These are phyloP conservation scores for Drosophila kepulauana DNA, from an alignment of 1,140 invertebrate species.

Conservation along the genomic window DNA sequence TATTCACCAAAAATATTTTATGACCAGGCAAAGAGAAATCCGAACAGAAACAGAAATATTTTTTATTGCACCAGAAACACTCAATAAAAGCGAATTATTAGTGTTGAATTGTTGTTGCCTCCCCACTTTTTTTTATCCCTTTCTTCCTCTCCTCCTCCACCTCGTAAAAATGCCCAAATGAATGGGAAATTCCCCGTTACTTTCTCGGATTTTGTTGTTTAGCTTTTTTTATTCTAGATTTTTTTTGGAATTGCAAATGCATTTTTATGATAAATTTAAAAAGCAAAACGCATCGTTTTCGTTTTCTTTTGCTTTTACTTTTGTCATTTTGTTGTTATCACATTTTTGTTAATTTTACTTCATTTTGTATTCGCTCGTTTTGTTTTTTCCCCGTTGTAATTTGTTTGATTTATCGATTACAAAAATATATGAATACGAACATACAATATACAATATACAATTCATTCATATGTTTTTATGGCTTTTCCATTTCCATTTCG, in stretches of 20 bases:
- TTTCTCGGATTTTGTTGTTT: conserved; percentile 18
- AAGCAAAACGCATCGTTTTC: conserved; percentile 38
- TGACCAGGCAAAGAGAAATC: conserved; percentile 67
- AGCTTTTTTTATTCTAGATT: conserved; percentile 18
- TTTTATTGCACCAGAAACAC: conserved; percentile 82
- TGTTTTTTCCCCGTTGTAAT: conserved; percentile 24
- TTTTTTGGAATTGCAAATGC: conserved; percentile 58
- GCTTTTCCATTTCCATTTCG: conserved; percentile 41
- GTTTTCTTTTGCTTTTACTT: conserved; percentile 21
- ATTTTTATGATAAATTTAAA: conserved; percentile 66
- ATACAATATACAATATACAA: neutral
- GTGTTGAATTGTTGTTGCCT: conserved; percentile 59
- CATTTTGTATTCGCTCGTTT: conserved; percentile 8
- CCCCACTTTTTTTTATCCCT: conserved; percentile 19
- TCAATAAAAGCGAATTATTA: conserved; percentile 84
- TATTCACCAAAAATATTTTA: conserved; percentile 58
- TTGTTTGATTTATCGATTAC: conserved; percentile 56
- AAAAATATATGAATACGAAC: conserved; percentile 16
- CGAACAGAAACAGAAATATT: conserved; percentile 58
- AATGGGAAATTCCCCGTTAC: neutral
- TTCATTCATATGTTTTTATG: conserved; percentile 31
- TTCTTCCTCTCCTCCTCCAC: neutral
- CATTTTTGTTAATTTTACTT: conserved; percentile 22
- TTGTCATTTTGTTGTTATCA: conserved; percentile 25
- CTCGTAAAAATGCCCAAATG: neutral